phyloP scores from a whole-genome alignment of 2,797 vertebrate species.

The Numenius phaeopus region DNA sequence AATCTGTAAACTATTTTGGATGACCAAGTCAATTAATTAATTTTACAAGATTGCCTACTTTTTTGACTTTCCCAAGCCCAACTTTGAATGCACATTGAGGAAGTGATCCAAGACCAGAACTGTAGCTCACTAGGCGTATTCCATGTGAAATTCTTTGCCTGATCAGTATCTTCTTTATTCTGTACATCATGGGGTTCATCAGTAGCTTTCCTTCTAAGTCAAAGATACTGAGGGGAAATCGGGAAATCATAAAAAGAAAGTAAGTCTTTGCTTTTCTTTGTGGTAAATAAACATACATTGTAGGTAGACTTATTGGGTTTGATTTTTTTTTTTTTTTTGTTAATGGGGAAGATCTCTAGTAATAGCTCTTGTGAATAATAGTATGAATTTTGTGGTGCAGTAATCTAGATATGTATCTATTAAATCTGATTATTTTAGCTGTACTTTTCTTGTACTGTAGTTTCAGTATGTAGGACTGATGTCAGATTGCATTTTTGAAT shows the following conservation, averaged over 20 bases:
- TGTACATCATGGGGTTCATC: not conserved
- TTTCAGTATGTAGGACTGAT: not conserved
- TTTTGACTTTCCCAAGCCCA: not conserved
- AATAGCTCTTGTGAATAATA: not conserved
- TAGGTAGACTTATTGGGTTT: not conserved
- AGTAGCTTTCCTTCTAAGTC: not conserved
- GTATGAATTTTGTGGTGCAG: not conserved
- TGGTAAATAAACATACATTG: not conserved
- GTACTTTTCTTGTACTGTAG: not conserved
- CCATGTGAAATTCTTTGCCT: not conserved
- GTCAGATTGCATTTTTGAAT: not conserved
- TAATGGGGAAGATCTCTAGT: not conserved
- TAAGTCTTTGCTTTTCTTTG: not conserved
- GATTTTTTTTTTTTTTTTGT: not conserved
- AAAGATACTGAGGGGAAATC: not conserved
- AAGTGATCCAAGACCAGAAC: not conserved
- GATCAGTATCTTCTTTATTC: not conserved
- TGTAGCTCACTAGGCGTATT: not conserved
- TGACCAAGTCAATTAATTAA: not conserved
- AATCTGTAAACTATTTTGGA: not conserved
- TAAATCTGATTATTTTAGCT: not conserved
- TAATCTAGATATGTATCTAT: not conserved
- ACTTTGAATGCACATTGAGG: not conserved
- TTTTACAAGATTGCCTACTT: not conserved
- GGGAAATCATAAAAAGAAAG: not conserved